Evolutionary conservation across 2,888 invertebrate species (phyloP), one percentile per base, ranked within the genome.

Genomic region (Busseola fusca): DNA sequence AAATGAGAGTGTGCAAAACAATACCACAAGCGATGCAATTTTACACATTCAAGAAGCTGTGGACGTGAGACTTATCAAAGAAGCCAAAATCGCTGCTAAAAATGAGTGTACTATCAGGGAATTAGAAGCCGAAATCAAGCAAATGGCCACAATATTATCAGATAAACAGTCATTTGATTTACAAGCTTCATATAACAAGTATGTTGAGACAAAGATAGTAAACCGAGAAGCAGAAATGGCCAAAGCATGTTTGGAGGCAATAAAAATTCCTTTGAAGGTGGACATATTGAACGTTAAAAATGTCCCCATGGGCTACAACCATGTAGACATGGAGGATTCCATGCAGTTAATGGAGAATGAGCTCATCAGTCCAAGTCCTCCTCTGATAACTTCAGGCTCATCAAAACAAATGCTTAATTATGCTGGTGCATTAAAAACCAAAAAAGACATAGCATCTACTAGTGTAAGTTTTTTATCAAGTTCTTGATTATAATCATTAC

Each of bases 61-160:
- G 25, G 91, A 95, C 84, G 81, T 89, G 16, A 90, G 94, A 86
- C 90, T 96, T 64, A 78, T 88, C 6, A 90, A 89, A 73, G 95
- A 96, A 88, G 95, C 95, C 21, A 91, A 89, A 82, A 86, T 93
- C 73, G 95, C 95, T 60, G 93, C 94, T 3, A 92, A 91, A 83
- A 93, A 93, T 87, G 96, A 96, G 80, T 84, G 83, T 60, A 91
- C 88, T 21, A 93, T 96, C 21, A 90, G 93, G 78, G 95, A 95
- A 78, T 86, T 96, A 12, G 94, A 94, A 81, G 90, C 93, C 60
- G 96, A 96, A 89, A 94, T 96, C 40, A 94, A 92, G 64, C 93
- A 94, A 84, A 95, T 96, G 92, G 92, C 90, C 71, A 82, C 89
- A 7, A 95, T 96, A 76, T 84, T 96, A 54, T 89, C 93, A 70